Base-by-base conservation (phyloP, 2,888 invertebrate species). In the Salticus scenicus region DNA sequence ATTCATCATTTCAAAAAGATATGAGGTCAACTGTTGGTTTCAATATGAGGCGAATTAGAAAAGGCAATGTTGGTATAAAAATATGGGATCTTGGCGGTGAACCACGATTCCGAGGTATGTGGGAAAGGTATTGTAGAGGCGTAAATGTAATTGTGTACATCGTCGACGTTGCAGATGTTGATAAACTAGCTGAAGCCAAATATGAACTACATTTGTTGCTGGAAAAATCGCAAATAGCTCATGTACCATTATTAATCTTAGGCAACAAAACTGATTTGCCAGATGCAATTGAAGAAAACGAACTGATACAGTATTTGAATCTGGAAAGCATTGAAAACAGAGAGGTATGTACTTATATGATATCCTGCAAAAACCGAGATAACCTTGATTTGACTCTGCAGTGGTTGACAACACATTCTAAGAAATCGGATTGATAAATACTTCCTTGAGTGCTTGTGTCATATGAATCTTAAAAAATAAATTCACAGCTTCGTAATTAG, bases 1-100 rank as follows among this genome's bases (percentile, higher is more conserved):
- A 98, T 89, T 99, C 99, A 31, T 98, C 98, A 91, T 99, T 98
- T 92, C 98, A 96, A 90, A 98, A 99, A 94, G 99, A 99, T 90
- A 99, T 99, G 98, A 99, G 99, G 90, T 99, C 99, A n/a, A 99
- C 99, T 87, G 99, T 99, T 87, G 99, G 99, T 70, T 99, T 99
- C 92, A 99, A 99, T 91, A 99, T 99, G 99, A 94, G 99, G 88
- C 99, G 99, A 94, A 98, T 99, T 89, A 98, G 98, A 88, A 99
- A 99, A 93, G 99, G 99, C 89, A 99, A 99, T 93, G 99, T 99
- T 41, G n/a, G 28, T 63, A 90, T 90, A 73, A 89, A 92, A 92
- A 95, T 98, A 47, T 98, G 98, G 98, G 99, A 99, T 91, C 99
- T 99, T 90, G 99, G 99, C 78, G 99, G 99, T 47, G 99, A 99